Evolutionary conservation across 2,888 invertebrate genomes (phyloP), one percentile per base, ranked within the genome.

Genomic region (Lasioglossum calceatum): DNA sequence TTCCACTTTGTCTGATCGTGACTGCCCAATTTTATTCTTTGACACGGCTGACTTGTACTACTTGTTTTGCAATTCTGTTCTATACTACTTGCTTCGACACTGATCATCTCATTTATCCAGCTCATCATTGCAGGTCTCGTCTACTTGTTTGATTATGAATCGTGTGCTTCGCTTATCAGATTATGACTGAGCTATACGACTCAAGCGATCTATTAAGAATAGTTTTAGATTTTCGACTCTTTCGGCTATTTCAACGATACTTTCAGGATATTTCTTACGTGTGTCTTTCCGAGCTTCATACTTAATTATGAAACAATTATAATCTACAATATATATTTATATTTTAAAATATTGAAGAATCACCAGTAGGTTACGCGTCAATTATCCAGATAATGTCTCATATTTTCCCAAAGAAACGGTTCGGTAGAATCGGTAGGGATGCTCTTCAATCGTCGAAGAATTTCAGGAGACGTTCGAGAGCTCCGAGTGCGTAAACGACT

Each of bases 401-500:
- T 3, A 72, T 27, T 44, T 27, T 72, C 14, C 58, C 75, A 10
- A 12, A 4, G 8, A 36, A 82, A 54, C n/a, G 32, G 12, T 50
- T 82, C 79, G 4, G 2, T 1, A 10, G 23, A n/a, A 42, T 50
- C 32, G 23, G 5, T 42, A 12, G 58, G 42, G 61, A 50, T 16
- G 61, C 79, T 58, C 61, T 75, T 73, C 50, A 76, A 61, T 74
- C 73, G 50, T 70, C 47, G 50, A 42, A 77, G 86, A 87, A 74
- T 36, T 79, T 79, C 70, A 79, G 47, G 54, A 39, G 70, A 70
- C 82, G 80, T 77, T 75, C 71, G 76, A 72, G 67, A 23, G 16
- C 16, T 32, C 76, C 70, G n/a, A 74, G 79, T 71, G 77, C 81
- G 82, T 89, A 84, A 90, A 90, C 89, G 87, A 80, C 74, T 86